Evolutionary conservation across 2,888 invertebrate genomes (phyloP).

Genomic region (Nomada hirtipes): DNA sequence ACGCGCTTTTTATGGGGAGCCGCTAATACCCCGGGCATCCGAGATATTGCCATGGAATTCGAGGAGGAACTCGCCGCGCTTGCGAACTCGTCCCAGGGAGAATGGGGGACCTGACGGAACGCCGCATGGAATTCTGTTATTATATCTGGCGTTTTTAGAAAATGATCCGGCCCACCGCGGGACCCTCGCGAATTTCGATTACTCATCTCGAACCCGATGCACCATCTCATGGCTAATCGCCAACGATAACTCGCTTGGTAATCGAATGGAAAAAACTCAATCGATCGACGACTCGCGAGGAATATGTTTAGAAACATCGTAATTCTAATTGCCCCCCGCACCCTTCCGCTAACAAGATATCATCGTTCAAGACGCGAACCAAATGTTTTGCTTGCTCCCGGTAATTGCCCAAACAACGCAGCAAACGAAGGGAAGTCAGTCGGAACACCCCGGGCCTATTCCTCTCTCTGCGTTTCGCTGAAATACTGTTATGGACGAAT

Average conservation of each 20-base stretch:
- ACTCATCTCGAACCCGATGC: too few species aligned
- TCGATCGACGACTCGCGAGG: too few species aligned
- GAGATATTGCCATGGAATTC: conserved; percentile 44
- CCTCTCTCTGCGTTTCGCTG: conserved; percentile 67
- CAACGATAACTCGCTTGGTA: too few species aligned
- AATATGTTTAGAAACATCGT: too few species aligned
- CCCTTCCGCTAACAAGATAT: too few species aligned
- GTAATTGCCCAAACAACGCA: background rate
- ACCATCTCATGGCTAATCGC: too few species aligned
- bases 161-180: too few species aligned
- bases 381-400: background rate
- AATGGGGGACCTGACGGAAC: background rate
- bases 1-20: conserved; percentile 33
- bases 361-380: too few species aligned
- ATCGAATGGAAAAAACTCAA: too few species aligned
- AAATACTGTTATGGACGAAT: conserved; percentile 81
- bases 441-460: conserved; percentile 12
- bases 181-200: too few species aligned
- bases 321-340: too few species aligned
- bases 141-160: background rate
- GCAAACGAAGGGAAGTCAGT: conserved; percentile 8
- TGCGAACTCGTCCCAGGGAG: background rate
- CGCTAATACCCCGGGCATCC: conserved; percentile 25
- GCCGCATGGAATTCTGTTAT: background rate
- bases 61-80: conserved; percentile 13